Percentiles rank a stretch among this genome's conserved stretches.
phyloP scores from a whole-genome alignment of 2,888 invertebrate genomes.

The Plusia festucae region DNA sequence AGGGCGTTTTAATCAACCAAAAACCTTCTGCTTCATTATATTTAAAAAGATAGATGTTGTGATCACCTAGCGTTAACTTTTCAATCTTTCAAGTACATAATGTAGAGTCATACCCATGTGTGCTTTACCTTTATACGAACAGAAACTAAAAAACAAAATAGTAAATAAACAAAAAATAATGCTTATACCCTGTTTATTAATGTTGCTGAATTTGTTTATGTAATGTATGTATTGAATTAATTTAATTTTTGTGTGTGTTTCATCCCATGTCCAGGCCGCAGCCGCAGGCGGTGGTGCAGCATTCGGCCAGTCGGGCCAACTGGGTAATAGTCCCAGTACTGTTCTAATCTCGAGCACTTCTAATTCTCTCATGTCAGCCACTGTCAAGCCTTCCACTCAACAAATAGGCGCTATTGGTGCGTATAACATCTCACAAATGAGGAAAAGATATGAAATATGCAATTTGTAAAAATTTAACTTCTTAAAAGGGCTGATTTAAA shows the following conservation, averaged over 20 bases:
- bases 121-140: no score
- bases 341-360: conserved; percentile 96
- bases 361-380: conserved; percentile 96
- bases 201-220: no score
- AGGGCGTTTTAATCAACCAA: no score
- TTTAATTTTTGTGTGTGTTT: conserved; percentile 36
- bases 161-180: no score
- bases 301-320: conserved; percentile 94
- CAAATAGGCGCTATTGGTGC: conserved; percentile 95
- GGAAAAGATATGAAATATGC: conserved; percentile 44
- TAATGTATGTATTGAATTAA: neutral
- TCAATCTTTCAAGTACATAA: no score
- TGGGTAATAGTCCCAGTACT: conserved; percentile 95
- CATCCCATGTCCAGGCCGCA: conserved; percentile 72
- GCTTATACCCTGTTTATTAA: no score
- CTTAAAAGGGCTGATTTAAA: conserved; percentile 46
- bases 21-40: no score
- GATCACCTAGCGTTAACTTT: no score
- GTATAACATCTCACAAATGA: conserved; percentile 59
- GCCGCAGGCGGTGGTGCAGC: conserved; percentile 91
- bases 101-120: no score
- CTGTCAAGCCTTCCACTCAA: conserved; percentile 94
- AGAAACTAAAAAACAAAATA: no score
- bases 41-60: no score
- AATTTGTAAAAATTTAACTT: conserved; percentile 17